Base-by-base conservation (phyloP, 2,113 vertebrate species). In the Symphodus melops region DNA sequence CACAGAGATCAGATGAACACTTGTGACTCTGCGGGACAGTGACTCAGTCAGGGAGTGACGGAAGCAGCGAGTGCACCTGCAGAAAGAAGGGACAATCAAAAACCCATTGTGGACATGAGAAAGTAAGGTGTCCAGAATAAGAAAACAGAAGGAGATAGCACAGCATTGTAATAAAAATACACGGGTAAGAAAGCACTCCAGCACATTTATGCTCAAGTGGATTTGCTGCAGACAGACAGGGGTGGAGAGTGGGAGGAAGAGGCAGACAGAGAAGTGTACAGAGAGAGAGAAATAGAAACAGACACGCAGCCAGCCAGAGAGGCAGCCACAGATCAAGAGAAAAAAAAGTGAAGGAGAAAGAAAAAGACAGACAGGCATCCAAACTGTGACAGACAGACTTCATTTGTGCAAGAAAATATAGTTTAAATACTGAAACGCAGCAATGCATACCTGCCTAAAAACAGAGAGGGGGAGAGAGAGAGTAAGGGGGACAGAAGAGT, bases 1-100 rank as follows among this genome's bases (percentile, higher is more conserved):
- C 88, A 91, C 84, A 79, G 75, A 73, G 84, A 87, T 91, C 83
- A 66, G 72, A 79, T 91, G 81, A 82, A 79, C 62, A 23, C 75
- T 55, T 20, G 57, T 69, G 52, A 75, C 62, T 14, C 48, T 52
- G 66, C 19, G 33, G 48, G 63, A 73, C 71, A 67, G 64, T 59
- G 64, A 79, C 62, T 79, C 51, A 77, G 68, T 68, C 76, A 67
- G 63, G 23, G 23, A 58, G 67, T 60, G 44, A 83, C 1, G 42
- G 17, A 57, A 57, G 72, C 5, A 48, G 62, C 1, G 37, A 44
- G 42, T 44, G 42, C 42, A 44, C 58, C 28, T 33, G 58, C 28
- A 49, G 25, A 33, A 19, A 64, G 46, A 66, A 56, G 9, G 17
- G 6, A 20, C 59, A 48, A 76, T 74, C 37, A 58, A 72, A 1